phyloP scores from a whole-genome alignment of 2,797 vertebrate genomes.

The Brachyrhaphis roseni region DNA sequence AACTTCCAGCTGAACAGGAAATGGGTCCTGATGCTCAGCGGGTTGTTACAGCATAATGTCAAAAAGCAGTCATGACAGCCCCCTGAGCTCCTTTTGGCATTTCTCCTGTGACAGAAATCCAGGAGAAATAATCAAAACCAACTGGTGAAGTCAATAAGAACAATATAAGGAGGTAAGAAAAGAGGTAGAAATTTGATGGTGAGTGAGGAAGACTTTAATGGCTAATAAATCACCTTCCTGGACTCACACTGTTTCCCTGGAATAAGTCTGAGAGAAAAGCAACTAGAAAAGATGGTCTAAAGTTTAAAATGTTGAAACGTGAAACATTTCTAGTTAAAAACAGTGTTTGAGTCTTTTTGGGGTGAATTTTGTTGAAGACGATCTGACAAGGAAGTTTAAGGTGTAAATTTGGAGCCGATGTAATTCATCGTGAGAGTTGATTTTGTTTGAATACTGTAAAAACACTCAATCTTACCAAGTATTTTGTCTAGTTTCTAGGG shows the following conservation, averaged over 20 bases:
- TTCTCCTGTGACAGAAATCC: background rate
- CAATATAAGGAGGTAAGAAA: background rate
- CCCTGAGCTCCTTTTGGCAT: background rate
- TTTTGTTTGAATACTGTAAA: background rate
- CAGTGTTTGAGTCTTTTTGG: background rate
- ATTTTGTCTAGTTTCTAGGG: too few relatives aligned
- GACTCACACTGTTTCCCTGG: background rate
- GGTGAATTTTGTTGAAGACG: background rate
- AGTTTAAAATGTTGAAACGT: background rate
- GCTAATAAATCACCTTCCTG: background rate
- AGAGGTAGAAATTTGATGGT: background rate
- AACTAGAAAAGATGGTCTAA: background rate
- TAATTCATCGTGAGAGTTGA: slow-evolving; percentile 3
- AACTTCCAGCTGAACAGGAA: background rate
- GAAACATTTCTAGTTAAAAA: background rate
- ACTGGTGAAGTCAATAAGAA: background rate
- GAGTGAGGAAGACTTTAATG: background rate
- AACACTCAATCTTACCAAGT: too few relatives aligned
- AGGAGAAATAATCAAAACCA: background rate
- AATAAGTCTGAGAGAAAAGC: background rate
- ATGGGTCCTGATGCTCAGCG: background rate
- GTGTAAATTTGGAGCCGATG: background rate
- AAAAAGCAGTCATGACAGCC: background rate
- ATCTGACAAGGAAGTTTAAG: slow-evolving; percentile 7
- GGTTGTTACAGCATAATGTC: background rate